These are phyloP conservation scores for Drosophila mimetica DNA, from an alignment of 2,888 invertebrate genomes.

Conservation along the genomic window DNA sequence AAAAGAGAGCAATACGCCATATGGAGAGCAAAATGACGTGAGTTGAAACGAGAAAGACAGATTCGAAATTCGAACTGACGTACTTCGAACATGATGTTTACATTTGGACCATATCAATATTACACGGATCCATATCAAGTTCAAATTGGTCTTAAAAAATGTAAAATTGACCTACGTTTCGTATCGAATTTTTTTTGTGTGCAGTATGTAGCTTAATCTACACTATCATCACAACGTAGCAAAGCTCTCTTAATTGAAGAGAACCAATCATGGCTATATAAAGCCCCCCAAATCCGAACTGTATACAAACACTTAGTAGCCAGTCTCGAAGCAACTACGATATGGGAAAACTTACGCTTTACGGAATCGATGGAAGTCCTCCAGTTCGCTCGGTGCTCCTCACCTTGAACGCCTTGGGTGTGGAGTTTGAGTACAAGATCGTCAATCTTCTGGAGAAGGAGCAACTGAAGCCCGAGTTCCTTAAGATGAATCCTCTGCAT, in stretches of 20 bases:
- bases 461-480: slow-evolving; percentile 60
- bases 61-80: too few species aligned
- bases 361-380: slow-evolving; percentile 84
- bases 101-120: too few species aligned
- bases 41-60: too few species aligned
- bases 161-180: too few species aligned
- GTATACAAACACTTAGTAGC: neutral
- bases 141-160: too few species aligned
- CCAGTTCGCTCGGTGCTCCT: slow-evolving; percentile 87
- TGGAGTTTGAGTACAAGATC: slow-evolving; percentile 82
- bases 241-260: slow-evolving; percentile 37
- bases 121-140: too few species aligned
- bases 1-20: too few species aligned
- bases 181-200: too few species aligned
- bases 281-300: neutral
- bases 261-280: slow-evolving; percentile 15
- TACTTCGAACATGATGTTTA: too few species aligned
- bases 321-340: slow-evolving; percentile 4
- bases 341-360: slow-evolving; percentile 65
- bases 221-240: slow-evolving; percentile 13
- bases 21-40: too few species aligned
- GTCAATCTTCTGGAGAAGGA: slow-evolving; percentile 56
- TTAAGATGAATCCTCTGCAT: slow-evolving; percentile 80
- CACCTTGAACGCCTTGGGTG: slow-evolving; percentile 86
- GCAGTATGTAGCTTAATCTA: slow-evolving; percentile 4